Conservation (phyloP, 2,888 invertebrate species). For the Sesia bembeciformis region DNA sequence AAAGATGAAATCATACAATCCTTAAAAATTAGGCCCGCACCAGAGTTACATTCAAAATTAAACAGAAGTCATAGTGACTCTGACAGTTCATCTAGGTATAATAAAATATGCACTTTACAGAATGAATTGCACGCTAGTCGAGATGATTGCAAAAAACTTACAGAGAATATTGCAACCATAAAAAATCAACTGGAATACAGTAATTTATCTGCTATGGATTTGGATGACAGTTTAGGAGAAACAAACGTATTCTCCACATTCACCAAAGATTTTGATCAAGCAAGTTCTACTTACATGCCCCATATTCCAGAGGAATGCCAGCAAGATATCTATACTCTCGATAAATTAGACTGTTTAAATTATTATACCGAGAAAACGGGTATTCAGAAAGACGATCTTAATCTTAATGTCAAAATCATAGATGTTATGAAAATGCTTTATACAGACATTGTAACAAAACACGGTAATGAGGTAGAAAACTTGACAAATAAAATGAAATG, state of each 20-base stretch:
- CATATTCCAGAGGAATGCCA: constrained; percentile 31
- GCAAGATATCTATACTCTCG: constrained; percentile 31
- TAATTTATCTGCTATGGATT: constrained; percentile 40
- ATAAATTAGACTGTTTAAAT: constrained; percentile 48
- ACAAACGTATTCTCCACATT: constrained; percentile 21
- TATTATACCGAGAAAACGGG: constrained; percentile 45
- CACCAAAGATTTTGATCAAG: constrained; percentile 20
- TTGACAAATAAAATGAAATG: constrained; percentile 45
- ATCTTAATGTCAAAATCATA: constrained; percentile 35
- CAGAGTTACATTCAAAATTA: constrained; percentile 27
- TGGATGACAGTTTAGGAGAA: constrained; percentile 48
- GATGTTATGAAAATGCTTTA: constrained; percentile 55
- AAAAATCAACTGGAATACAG: constrained; percentile 54
- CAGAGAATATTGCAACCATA: constrained; percentile 56
- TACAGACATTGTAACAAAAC: constrained; percentile 34
- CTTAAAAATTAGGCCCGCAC: constrained; percentile 16
- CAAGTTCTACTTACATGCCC: constrained; percentile 23
- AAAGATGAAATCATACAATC: constrained; percentile 28
- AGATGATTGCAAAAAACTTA: constrained; percentile 57
- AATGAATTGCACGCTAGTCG: constrained; percentile 52
- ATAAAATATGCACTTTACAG: constrained; percentile 56
- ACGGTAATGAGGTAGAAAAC: constrained; percentile 50
- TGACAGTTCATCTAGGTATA: constrained; percentile 44
- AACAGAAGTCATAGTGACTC: constrained; percentile 54
- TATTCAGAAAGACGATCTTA: constrained; percentile 23